Evolutionary conservation across 2,888 invertebrate species (phyloP).

Genomic region (Plagodis pulveraria): DNA sequence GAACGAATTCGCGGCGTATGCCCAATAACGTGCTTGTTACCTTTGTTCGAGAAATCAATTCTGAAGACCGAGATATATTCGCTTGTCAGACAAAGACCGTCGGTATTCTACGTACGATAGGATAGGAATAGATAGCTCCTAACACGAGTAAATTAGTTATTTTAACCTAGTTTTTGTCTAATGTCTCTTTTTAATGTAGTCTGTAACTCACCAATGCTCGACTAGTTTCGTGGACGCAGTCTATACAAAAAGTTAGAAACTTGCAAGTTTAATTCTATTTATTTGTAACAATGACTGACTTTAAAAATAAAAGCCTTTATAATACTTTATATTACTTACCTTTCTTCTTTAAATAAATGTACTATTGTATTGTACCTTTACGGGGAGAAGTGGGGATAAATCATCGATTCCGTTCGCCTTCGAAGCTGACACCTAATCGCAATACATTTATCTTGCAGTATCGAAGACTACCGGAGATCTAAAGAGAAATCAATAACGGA

Average conservation of each 20-base stretch:
- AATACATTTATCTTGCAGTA: constrained; percentile 12
- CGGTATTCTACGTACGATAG: too few relatives aligned
- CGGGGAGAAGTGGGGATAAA: constrained; percentile 35
- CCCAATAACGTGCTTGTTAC: constrained; percentile 15
- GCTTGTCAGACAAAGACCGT: neutral
- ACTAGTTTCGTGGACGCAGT: too few relatives aligned
- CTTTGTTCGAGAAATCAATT: constrained; percentile 2
- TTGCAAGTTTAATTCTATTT: too few relatives aligned
- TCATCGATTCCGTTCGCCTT: constrained; percentile 47
- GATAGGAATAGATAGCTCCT: too few relatives aligned
- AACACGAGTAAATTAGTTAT: too few relatives aligned
- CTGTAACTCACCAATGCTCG: too few relatives aligned
- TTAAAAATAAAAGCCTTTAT: constrained; percentile 6
- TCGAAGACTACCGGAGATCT: constrained; percentile 39
- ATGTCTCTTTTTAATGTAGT: too few relatives aligned
- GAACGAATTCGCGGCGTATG: constrained; percentile 15
- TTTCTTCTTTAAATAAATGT: constrained; percentile 19
- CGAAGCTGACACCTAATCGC: constrained; percentile 29
- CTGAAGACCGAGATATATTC: neutral
- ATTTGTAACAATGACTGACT: too few relatives aligned
- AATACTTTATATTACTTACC: constrained; percentile 22
- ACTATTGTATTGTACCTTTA: constrained; percentile 32
- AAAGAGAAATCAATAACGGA: neutral
- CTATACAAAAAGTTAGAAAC: too few relatives aligned
- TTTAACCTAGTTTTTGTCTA: too few relatives aligned